phyloP scores from a whole-genome alignment of 1,140 invertebrate genomes.

The Platyscapa corneri region DNA sequence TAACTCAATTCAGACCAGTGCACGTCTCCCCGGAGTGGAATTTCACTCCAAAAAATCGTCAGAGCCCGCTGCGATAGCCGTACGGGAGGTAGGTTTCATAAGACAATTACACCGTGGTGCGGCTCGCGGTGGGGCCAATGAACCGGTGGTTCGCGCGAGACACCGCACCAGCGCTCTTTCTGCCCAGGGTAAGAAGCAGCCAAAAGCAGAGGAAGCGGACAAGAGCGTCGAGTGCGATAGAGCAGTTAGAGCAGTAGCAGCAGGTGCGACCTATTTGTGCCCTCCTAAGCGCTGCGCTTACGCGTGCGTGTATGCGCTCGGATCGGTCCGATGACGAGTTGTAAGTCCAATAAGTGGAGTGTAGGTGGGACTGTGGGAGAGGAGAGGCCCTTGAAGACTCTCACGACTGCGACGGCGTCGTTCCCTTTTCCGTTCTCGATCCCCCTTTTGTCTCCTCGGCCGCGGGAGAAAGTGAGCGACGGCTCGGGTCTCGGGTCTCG shows the following conservation, averaged over 20 bases:
- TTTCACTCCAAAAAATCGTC: background rate
- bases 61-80: background rate
- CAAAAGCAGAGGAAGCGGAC: background rate
- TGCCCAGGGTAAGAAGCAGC: background rate
- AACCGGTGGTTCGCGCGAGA: conserved; percentile 6
- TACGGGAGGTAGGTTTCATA: background rate
- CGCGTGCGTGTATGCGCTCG: conserved; percentile 3
- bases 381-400: background rate
- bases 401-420: conserved; percentile 1
- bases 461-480: conserved; percentile 15
- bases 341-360: background rate
- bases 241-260: conserved; percentile 23
- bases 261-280: conserved; percentile 60
- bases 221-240: background rate
- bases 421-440: conserved; percentile 30
- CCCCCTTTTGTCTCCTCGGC: background rate
- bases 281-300: background rate
- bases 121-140: conserved; percentile 38
- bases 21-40: background rate
- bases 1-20: background rate
- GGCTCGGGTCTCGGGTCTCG: too few species aligned
- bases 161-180: background rate
- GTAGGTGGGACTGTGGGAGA: background rate
- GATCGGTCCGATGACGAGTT: conserved; percentile 24
- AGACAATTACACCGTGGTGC: background rate